Conservation (phyloP, 2,113 vertebrate genomes). For the Crotalus helleri region DNA sequence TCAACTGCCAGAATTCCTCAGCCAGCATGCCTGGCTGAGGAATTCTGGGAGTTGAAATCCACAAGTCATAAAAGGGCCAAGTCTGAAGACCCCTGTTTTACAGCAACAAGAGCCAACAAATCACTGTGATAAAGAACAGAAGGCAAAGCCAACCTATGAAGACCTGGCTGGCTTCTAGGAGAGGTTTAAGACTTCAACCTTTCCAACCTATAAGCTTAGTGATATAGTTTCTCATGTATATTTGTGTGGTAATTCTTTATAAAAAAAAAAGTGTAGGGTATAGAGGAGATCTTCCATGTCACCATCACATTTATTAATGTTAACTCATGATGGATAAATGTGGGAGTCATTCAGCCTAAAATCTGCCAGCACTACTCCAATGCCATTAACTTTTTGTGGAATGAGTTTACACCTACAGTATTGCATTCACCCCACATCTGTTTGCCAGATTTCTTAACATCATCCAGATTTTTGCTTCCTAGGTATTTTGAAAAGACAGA, state of each 20-base stretch:
- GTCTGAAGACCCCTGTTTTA: neutral
- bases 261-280: neutral
- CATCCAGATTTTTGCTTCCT: neutral
- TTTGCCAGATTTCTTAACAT: neutral
- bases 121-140: neutral
- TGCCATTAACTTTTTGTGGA: neutral
- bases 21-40: too few species aligned
- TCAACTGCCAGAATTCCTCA: too few species aligned
- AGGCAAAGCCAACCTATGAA: neutral
- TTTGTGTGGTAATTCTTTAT: neutral
- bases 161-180: neutral
- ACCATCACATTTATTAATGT: neutral
- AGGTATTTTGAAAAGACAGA: neutral
- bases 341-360: neutral
- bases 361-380: neutral
- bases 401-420: neutral
- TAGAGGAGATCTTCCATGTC: neutral
- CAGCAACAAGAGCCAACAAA: neutral
- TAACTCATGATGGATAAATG: neutral
- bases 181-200: neutral
- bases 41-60: too few species aligned
- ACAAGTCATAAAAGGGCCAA: too few species aligned
- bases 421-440: neutral
- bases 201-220: neutral
- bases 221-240: neutral